Evolutionary conservation across 1,140 invertebrate genomes (phyloP), one percentile per base, ranked within the genome.

Genomic region (Drosophila albomicans): DNA sequence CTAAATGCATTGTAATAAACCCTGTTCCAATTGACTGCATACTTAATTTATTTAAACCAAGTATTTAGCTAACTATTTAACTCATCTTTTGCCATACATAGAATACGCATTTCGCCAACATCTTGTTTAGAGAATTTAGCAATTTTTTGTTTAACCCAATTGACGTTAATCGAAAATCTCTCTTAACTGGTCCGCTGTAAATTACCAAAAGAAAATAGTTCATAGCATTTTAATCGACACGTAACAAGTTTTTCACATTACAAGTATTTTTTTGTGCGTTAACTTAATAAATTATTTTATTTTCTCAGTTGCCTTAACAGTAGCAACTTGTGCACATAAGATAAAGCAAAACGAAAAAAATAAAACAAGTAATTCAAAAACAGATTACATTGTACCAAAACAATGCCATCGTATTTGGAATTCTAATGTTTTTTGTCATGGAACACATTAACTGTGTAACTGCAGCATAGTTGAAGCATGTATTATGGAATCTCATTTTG

Each of bases 201-300:
- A 51, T 63, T 63, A 63, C 61, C 61, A 63, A 63, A 63, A 63
- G 61, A 51, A 63, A 63, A 63, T 49, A 6, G 32, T 49, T 49
- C 59, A 62, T 30, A 28, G 48, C 30, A 63, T 63, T 56, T 38
- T 63, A 51, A 63, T 62, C 48, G 61, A 28, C 48, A 52, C 61
- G 46, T 49, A 63, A 63, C 61, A 41, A 51, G 61, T 63, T 63
- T 63, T 63, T 63, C 15, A 32, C 28, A 38, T 38, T 6, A 20
- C 10, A 8, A 7, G 15, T 63, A 5, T 63, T 51, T 59, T 38
- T 10, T 38, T 8, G 30, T 38, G 3, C 8, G 7, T 38, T 35
- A 52, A 25, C 32, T 41, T 41, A 63, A 63, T 63, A 49, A 63
- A 63, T 63, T 52, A 63, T 63, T 13, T 35, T 32, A 28, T 63